Evolutionary conservation across 1,140 invertebrate species (phyloP), one percentile per base, ranked within the genome.

Genomic region (Chlorops oryzae): DNA sequence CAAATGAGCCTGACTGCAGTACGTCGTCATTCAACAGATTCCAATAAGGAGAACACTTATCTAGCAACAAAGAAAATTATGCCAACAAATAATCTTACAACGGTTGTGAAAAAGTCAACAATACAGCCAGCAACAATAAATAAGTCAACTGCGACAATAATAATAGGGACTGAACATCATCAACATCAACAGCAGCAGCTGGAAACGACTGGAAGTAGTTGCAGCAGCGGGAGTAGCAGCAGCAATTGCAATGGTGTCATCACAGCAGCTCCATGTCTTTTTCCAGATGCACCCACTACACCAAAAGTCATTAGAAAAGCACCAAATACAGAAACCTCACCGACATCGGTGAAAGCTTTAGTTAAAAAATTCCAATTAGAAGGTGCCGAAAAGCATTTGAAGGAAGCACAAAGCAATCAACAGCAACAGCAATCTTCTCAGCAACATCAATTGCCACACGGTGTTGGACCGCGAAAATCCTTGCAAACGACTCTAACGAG

Each of bases 241-340:
- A 52, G 32, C 27, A 32, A 46, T 22, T 23, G 35, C 40, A 51
- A 21, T 12, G 47, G 44, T 17, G 37, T 22, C 32, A 32, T 20
- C 12, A 48, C 20, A 27, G 28, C 43, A 24, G 32, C 42, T 52
- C 21, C 21, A 15, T 56, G 73, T 34, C 70, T 78, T 42, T 79
- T 74, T 55, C 78, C 78, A 23, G 78, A 80, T 62, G 79, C 78
- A 22, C 79, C 79, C 53, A 79, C 78, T 56, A 80, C 78, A 41
- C 78, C 78, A 50, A 80, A 80, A 73, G 77, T 79, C 46, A 67
- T 63, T 49, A 62, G 65, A 18, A 70, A 72, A 52, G 63, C 69
- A 25, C 64, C 66, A 10, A 54, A 59, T 22, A 55, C 63, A 12
- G 67, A 70, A 27, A 48, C 64, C 7, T 59, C 65, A 43, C 62